Evolutionary conservation across 2,113 vertebrate genomes (phyloP).

Genomic region (Calyptomena viridis): DNA sequence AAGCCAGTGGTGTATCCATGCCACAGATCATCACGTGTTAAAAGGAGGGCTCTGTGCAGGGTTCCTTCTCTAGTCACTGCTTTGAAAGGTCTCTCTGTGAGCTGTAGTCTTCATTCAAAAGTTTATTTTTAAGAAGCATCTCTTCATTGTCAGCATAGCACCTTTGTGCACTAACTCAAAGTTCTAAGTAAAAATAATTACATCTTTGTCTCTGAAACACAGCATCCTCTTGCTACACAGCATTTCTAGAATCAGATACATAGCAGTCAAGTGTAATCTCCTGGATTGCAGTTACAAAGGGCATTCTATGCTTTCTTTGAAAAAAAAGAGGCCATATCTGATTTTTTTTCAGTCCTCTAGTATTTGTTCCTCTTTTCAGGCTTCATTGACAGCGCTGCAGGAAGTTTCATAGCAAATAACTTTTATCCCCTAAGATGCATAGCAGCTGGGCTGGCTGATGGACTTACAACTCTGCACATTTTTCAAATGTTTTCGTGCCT

Average conservation of each 20-base stretch:
- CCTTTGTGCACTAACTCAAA: background rate
- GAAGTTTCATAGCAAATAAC: slow-evolving; percentile 7
- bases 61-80: background rate
- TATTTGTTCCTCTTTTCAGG: background rate
- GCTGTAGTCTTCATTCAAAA: background rate
- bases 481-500: slow-evolving; percentile 30
- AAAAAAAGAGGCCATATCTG: background rate
- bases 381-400: background rate
- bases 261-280: background rate
- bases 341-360: background rate
- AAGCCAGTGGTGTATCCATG: background rate
- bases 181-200: background rate
- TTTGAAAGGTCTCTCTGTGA: background rate
- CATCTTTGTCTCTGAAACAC: background rate
- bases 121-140: background rate
- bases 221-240: background rate
- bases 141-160: background rate
- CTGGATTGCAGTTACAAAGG: background rate
- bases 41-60: background rate
- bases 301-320: background rate
- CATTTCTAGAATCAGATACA: background rate
- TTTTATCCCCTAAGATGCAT: background rate
- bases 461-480: slow-evolving; percentile 14
- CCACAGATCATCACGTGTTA: background rate
- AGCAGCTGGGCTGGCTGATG: background rate